Conservation (phyloP, 2,797 vertebrate species). For the Podarcis siculus region DNA sequence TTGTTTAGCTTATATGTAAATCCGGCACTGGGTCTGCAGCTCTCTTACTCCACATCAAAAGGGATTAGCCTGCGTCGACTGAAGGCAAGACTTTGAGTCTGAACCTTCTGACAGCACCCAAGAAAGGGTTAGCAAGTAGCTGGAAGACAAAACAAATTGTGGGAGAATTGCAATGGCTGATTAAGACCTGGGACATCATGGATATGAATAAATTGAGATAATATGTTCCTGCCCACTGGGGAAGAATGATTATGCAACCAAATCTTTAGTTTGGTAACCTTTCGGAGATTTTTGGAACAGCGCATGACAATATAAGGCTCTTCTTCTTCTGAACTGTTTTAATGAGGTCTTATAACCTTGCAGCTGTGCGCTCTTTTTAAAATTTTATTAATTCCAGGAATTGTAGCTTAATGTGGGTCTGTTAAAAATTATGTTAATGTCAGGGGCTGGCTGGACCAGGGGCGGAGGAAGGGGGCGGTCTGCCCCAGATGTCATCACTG, state of each 20-base stretch:
- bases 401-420: neutral
- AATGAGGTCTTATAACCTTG: neutral
- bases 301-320: neutral
- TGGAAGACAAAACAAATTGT: neutral
- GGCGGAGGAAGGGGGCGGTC: too few species aligned
- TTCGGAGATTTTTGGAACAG: neutral
- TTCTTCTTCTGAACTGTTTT: neutral
- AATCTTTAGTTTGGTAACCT: neutral
- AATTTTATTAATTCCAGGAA: neutral
- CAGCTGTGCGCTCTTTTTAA: neutral
- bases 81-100: too few species aligned
- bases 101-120: neutral
- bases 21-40: too few species aligned
- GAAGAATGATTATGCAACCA: neutral
- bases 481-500: too few species aligned
- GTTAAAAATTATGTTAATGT: too few species aligned
- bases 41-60: too few species aligned
- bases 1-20: too few species aligned
- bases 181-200: neutral
- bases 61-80: too few species aligned
- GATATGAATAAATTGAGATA: neutral
- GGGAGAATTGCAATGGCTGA: neutral
- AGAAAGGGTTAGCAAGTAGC: neutral
- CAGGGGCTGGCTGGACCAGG: too few species aligned
- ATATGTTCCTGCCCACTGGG: neutral